Evolutionary conservation across 2,113 vertebrate species (phyloP).

Genomic region (Asarcornis scutulata): DNA sequence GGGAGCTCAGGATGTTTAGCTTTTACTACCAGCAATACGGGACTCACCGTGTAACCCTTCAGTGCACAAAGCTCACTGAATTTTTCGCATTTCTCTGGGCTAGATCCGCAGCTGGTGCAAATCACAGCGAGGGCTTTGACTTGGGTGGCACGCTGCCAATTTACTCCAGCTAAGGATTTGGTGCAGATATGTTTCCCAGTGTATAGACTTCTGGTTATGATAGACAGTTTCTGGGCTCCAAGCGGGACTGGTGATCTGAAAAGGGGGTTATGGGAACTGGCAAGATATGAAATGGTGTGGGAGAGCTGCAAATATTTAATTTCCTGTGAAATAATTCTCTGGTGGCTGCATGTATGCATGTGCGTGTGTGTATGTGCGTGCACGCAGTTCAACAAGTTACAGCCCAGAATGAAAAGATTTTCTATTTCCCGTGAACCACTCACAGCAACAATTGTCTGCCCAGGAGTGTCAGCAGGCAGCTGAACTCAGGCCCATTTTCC

Average conservation of each 20-base stretch:
- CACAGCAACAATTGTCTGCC: background rate
- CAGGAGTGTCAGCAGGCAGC: background rate
- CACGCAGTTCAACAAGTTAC: background rate
- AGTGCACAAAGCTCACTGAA: background rate
- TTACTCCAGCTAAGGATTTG: slow-evolving; percentile 46
- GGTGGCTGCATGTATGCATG: background rate
- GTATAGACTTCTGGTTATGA: slow-evolving; percentile 61
- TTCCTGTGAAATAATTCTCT: slow-evolving; percentile 61
- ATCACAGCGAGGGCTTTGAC: slow-evolving; percentile 5
- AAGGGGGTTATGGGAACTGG: slow-evolving; percentile 57
- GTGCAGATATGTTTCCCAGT: slow-evolving; percentile 62
- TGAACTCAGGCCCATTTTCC: background rate
- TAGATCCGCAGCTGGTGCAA: slow-evolving; percentile 45
- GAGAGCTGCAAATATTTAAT: slow-evolving; percentile 64
- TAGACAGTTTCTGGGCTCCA: slow-evolving; percentile 62
- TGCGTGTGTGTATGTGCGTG: background rate
- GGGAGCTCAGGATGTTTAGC: background rate
- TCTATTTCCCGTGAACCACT: background rate
- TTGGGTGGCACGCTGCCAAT: slow-evolving; percentile 28
- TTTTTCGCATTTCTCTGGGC: slow-evolving; percentile 4
- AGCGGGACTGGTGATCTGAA: slow-evolving; percentile 21
- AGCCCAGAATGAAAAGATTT: background rate
- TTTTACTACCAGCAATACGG: background rate
- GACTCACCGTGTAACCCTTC: background rate
- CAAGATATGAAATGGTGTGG: slow-evolving; percentile 51